Evolutionary conservation across 2,888 invertebrate species (phyloP).

Genomic region (Mantis religiosa): DNA sequence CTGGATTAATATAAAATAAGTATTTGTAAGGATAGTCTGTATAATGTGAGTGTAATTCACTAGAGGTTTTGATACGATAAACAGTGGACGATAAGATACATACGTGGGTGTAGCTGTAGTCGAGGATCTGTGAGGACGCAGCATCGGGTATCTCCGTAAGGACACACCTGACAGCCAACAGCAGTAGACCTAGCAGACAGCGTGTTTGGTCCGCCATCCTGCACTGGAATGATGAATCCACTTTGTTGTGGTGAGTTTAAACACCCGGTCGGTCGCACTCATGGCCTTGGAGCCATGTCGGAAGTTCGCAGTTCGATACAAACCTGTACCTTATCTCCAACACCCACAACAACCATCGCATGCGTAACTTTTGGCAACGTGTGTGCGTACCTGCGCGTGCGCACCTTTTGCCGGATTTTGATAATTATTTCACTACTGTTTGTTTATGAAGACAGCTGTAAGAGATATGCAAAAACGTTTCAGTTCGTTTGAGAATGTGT

Average conservation of each 20-base stretch:
- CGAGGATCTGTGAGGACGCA: neutral
- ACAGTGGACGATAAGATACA: neutral
- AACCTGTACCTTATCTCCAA: neutral
- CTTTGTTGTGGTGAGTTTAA: neutral
- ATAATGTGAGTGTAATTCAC: too few species aligned
- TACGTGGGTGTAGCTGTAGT: neutral
- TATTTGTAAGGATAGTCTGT: too few species aligned
- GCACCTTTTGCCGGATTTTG: too few species aligned
- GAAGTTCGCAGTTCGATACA: neutral
- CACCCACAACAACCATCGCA: too few species aligned
- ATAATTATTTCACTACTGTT: too few species aligned
- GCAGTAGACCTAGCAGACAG: neutral
- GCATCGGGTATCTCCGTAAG: neutral
- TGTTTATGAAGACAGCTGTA: too few species aligned
- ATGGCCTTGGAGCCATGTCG: neutral
- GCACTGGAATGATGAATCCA: neutral
- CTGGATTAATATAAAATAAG: too few species aligned
- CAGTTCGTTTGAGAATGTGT: too few species aligned
- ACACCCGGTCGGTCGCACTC: neutral
- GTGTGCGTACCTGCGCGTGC: too few species aligned
- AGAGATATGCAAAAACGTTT: too few species aligned
- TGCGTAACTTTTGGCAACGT: too few species aligned
- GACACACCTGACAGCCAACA: neutral
- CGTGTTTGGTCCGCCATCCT: neutral
- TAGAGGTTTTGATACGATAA: too few species aligned